Percentiles rank a stretch among this genome's conserved stretches.
Evolutionary conservation across 2,888 invertebrate genomes (phyloP).

Genomic region (Papilio elwesi): DNA sequence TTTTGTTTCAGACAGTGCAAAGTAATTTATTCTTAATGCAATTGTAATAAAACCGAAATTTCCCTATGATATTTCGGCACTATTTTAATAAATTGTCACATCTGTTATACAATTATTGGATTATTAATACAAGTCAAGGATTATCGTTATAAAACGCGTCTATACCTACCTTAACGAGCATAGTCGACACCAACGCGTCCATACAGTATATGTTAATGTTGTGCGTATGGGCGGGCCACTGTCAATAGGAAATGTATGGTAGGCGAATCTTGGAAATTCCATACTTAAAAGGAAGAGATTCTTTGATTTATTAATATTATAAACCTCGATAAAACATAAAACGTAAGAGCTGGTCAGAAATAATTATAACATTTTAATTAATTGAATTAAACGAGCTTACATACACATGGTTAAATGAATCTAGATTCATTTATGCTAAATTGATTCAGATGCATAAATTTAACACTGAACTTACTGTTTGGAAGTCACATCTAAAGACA

Average conservation of each 20-base stretch:
- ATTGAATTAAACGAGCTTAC: no score
- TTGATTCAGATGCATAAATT: no score
- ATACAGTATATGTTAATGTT: not conserved
- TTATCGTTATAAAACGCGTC: conserved; percentile 16
- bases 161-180: conserved; percentile 18
- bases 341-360: no score
- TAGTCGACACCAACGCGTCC: conserved; percentile 25
- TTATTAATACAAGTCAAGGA: conserved; percentile 22
- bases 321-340: not conserved
- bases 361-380: no score
- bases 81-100: conserved; percentile 4
- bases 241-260: conserved; percentile 10
- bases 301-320: not conserved
- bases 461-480: no score
- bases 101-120: not conserved
- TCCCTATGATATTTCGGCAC: not conserved
- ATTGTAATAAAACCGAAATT: not conserved
- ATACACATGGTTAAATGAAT: no score
- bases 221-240: conserved; percentile 31
- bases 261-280: conserved; percentile 15
- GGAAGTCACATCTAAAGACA: no score
- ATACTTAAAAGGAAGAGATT: conserved; percentile 5
- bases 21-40: not conserved
- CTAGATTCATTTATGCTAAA: no score
- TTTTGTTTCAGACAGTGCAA: not conserved